Conservation (phyloP, 2,797 vertebrate genomes). For the Typhlichthys subterraneus region DNA sequence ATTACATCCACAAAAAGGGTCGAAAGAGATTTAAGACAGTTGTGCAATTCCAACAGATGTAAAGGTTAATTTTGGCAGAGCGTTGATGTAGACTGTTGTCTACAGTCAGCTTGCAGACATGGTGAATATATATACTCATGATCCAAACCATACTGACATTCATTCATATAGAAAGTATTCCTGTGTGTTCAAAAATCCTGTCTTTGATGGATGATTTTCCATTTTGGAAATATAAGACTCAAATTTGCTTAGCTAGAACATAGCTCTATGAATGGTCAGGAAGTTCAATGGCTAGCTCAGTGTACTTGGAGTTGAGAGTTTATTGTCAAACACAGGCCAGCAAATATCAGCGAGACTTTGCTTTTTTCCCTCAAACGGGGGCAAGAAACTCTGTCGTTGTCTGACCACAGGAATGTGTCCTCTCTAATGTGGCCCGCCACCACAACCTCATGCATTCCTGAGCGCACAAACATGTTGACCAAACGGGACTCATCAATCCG, state of each 20-base stretch:
- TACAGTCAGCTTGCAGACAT: conserved; percentile 57
- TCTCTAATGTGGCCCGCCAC: conserved; percentile 76
- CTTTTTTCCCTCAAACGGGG: conserved; percentile 54
- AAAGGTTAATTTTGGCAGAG: conserved; percentile 62
- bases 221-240: conserved; percentile 26
- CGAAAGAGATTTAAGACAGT: conserved; percentile 37
- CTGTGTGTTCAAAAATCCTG: conserved; percentile 36
- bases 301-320: conserved; percentile 52
- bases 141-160: conserved; percentile 44
- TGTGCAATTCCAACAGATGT: conserved; percentile 56
- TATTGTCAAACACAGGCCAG: conserved; percentile 69
- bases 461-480: conserved; percentile 83
- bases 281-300: conserved; percentile 37
- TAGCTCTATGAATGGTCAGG: conserved; percentile 33
- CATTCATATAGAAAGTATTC: conserved; percentile 37
- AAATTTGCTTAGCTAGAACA: conserved; percentile 27
- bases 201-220: conserved; percentile 37
- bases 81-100: conserved; percentile 54
- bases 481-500: conserved; percentile 78
- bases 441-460: conserved; percentile 79
- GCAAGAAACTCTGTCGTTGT: conserved; percentile 70
- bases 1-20: conserved; percentile 47
- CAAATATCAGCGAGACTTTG: conserved; percentile 63
- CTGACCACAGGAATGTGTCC: conserved; percentile 78
- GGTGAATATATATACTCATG: conserved; percentile 50